Base-by-base conservation (phyloP, 30 jellyfish, hydroid and myxozoan species). In the Turritopsis dohrnii region DNA sequence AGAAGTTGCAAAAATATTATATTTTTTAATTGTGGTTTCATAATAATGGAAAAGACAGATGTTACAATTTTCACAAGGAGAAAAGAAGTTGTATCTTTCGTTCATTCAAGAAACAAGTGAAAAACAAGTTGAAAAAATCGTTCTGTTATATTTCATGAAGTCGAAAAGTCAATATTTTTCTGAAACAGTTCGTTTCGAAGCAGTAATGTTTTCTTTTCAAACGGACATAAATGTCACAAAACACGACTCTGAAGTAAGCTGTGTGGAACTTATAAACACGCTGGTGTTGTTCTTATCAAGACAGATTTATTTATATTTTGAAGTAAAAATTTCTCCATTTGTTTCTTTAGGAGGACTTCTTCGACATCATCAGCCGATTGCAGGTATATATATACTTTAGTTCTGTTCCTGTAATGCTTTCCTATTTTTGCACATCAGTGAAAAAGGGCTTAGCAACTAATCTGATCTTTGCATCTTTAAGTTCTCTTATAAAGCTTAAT, bases 331-430 rank as follows among this genome's bases (percentile, higher is more conserved):
- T 0, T 74, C 21, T 74, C 41, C 1, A 19, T 72, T 72, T 72
- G 29, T 72, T 29, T 74, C 24, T 29, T 8, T 29, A 74, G 83
- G 83, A 74, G 65, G 83, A 74, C 9, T 24, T 74, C 65, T 29
- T 74, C 26, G 83, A 74, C 71, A 74, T 74, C 83, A 1, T 74
- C 65, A 74, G 65, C 65, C 54, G 65, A 26, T 74, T 74, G 19
- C 83, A 74, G 83, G 83, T 74, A 74, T 13, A 19, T 72, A 19
- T n/a, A 17, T 17, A 26, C 29, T 66, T n/a, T 66, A 66, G n/a
- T n/a, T n/a, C n/a, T n/a, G n/a, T n/a, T n/a, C n/a, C n/a, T n/a
- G n/a, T n/a, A n/a, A n/a, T n/a, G n/a, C n/a, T n/a, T n/a, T n/a
- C n/a, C n/a, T n/a, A n/a, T n/a, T n/a, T n/a, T n/a, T n/a, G n/a